Evolutionary conservation across 2,797 vertebrate genomes (phyloP), one percentile per base, ranked within the genome.

Genomic region (Distichodus sexfasciatus): DNA sequence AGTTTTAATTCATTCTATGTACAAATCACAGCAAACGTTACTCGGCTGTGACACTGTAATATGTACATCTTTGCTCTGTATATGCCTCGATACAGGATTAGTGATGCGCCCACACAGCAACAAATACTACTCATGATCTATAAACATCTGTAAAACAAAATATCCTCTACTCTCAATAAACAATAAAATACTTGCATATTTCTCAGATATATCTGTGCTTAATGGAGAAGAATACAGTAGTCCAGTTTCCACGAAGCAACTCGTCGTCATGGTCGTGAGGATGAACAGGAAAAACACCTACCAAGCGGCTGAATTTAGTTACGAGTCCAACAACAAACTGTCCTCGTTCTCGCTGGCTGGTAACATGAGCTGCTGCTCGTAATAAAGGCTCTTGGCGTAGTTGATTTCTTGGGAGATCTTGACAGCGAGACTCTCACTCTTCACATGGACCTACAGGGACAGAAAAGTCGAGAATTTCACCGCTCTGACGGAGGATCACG

Each of bases 331-430:
- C 81, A 96, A 92, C 26, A 96, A 63, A 41, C 90, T 90, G 71
- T 97, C 94, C 54, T 93, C 93, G 6, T 94, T 91, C 74, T 96
- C 94, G 21, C 69, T 93, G 79, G 90, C 87, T 33, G 94, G 93
- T 57, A 99, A 79, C 96, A 97, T 99, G 0, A 99, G 94, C 79
- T 99, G 97, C 81, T 99, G 96, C 71, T 99, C 96, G 0, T 96
- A 99, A 85, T 97, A 99, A 72, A 99, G 93, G 84, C 97, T 99
- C 89, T 99, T 99, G 83, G 97, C 97, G 59, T 99, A 99, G 92
- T 99, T 99, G 80, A 99, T 93, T 88, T 99, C 96, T 86, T 99
- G 96, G 40, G 94, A 98, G 48, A 99, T 91, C 83, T 96, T 97
- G 57, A 96, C 79, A 2, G 96, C 97, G 0, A 98, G 93, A 70